phyloP scores from a whole-genome alignment of 2,113 vertebrate species.

The Gorsachius goisagi region DNA sequence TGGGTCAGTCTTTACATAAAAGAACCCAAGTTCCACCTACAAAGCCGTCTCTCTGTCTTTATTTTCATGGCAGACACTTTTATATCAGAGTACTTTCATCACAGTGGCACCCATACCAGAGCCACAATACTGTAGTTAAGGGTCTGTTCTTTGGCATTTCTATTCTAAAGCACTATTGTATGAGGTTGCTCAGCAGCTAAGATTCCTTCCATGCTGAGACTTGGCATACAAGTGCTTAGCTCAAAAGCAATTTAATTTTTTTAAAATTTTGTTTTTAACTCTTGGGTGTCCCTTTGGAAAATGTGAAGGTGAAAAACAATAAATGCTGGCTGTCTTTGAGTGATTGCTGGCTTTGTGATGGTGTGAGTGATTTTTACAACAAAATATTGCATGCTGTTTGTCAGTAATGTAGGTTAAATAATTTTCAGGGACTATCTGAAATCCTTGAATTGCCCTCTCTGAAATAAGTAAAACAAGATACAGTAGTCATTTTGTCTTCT shows the following conservation, averaged over 20 bases:
- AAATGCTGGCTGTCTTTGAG: not conserved
- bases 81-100: constrained; percentile 73
- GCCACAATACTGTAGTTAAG: constrained; percentile 72
- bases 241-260: constrained; percentile 69
- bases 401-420: not conserved
- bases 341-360: not conserved
- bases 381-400: not conserved
- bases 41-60: constrained; percentile 70
- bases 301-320: not conserved
- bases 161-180: constrained; percentile 70
- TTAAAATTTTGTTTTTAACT: constrained; percentile 46
- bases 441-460: not conserved
- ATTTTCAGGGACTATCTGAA: not conserved
- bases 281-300: not conserved
- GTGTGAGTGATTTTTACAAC: not conserved
- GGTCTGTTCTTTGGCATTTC: constrained; percentile 70
- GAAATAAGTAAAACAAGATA: not conserved
- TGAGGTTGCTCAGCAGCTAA: constrained; percentile 71
- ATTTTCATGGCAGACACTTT: constrained; percentile 72
- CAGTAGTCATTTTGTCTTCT: not conserved
- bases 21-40: constrained; percentile 69
- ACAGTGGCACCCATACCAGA: constrained; percentile 72
- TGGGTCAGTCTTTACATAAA: constrained; percentile 68
- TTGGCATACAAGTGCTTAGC: constrained; percentile 64
- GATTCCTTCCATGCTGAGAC: constrained; percentile 71